Percentiles rank a stretch among this genome's conserved stretches.
Evolutionary conservation across 2,797 vertebrate species (phyloP).

Genomic region (Philypnodon macrostomus): DNA sequence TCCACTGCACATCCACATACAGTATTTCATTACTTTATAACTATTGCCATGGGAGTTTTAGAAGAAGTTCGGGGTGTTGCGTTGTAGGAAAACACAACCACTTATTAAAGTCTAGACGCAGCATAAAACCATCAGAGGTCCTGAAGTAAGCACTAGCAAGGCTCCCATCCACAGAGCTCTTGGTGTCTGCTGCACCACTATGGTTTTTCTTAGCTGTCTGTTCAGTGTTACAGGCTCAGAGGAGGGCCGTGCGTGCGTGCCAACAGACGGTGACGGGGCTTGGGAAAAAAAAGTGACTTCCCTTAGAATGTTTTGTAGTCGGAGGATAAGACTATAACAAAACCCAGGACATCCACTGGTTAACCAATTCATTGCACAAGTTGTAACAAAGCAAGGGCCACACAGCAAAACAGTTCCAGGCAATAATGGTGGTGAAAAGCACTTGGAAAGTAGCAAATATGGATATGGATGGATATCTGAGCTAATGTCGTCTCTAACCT

Average conservation of each 20-base stretch:
- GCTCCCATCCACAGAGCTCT: constrained; percentile 52
- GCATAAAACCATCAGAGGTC: constrained; percentile 93
- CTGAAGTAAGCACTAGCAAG: constrained; percentile 74
- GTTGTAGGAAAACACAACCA: constrained; percentile 81
- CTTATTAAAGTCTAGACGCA: constrained; percentile 99
- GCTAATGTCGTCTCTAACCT: too few species aligned
- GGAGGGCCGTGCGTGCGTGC: constrained; percentile 11
- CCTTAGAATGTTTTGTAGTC: constrained; percentile 13
- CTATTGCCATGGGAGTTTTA: constrained; percentile 79
- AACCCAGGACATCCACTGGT: constrained; percentile 4
- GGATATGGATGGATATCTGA: too few species aligned
- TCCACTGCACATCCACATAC: constrained; percentile 65
- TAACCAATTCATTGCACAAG: constrained; percentile 10
- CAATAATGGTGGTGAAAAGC: constrained; percentile 14
- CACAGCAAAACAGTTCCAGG: constrained; percentile 6
- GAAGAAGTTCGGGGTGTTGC: constrained; percentile 75
- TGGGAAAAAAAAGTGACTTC: constrained; percentile 23
- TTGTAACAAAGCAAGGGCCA: constrained; percentile 7
- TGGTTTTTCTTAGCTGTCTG: constrained; percentile 46
- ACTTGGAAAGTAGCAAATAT: background rate
- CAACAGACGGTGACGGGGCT: constrained; percentile 21
- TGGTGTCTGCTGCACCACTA: constrained; percentile 53
- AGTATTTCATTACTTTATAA: constrained; percentile 73
- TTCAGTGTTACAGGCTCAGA: constrained; percentile 15
- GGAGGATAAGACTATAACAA: constrained; percentile 22